Evolutionary conservation across 2,113 vertebrate species (phyloP).

Genomic region (Galemys pyrenaicus): DNA sequence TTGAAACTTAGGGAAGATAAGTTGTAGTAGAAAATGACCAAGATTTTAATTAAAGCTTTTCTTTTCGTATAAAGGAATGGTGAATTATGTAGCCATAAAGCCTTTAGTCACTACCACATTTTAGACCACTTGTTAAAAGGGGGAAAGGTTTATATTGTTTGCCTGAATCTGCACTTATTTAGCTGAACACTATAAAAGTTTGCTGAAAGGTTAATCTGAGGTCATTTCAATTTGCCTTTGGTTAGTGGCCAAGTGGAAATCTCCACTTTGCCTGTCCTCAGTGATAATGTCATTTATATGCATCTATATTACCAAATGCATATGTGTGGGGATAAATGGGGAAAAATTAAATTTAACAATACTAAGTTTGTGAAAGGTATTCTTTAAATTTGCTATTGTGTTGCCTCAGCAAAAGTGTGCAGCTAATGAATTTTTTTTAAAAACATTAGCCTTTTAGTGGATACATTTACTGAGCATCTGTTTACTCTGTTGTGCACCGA

Average conservation of each 20-base stretch:
- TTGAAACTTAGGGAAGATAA: not conserved
- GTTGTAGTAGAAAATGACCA: not conserved
- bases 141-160: not conserved
- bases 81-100: not conserved
- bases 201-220: conserved; percentile 27
- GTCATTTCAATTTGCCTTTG: conserved; percentile 5
- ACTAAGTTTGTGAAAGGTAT: not conserved
- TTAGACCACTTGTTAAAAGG: not conserved
- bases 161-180: not conserved
- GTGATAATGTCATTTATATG: not conserved
- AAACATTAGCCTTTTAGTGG: not conserved
- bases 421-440: not conserved
- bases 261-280: not conserved
- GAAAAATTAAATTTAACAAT: too few species aligned
- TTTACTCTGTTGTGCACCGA: not conserved
- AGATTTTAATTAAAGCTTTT: not conserved
- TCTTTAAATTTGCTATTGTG: not conserved
- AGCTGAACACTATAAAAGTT: not conserved
- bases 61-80: not conserved
- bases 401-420: not conserved
- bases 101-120: not conserved
- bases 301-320: not conserved
- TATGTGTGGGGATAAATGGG: not conserved
- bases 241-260: not conserved
- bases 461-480: not conserved